Conservation (phyloP, 2,113 vertebrate species). For the Puffinus mauretanicus region DNA sequence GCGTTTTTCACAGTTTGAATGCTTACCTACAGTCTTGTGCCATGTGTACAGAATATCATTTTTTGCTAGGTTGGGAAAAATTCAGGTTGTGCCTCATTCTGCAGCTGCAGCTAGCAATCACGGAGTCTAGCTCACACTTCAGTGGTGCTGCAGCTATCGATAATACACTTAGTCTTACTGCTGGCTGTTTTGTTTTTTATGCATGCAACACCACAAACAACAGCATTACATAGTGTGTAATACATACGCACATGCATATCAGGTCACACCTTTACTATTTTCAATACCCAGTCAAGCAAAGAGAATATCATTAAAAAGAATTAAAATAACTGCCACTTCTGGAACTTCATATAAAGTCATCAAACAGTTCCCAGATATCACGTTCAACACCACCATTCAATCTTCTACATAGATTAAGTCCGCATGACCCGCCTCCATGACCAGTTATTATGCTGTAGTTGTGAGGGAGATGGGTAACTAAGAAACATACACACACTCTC, state of each 20-base stretch:
- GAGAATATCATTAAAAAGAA: not conserved
- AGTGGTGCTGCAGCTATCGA: not conserved
- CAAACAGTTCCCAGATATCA: not conserved
- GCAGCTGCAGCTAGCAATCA: not conserved
- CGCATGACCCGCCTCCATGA: fast-evolving
- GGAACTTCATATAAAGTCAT: not conserved
- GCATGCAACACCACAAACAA: not conserved
- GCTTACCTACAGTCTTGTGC: not conserved
- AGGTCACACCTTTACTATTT: not conserved
- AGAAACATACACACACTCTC: not conserved
- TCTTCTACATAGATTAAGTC: not conserved
- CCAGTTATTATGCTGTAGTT: not conserved
- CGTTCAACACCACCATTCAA: not conserved
- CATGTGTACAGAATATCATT: not conserved
- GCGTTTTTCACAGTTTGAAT: not conserved
- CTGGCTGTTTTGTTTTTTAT: not conserved
- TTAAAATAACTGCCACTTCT: not conserved
- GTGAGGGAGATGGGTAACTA: not conserved
- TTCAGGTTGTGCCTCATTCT: not conserved
- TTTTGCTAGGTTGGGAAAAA: not conserved
- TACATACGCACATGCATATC: not conserved
- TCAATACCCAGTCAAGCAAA: not conserved
- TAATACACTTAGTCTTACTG: not conserved
- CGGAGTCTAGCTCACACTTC: not conserved
- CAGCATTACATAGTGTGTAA: too few relatives aligned